Evolutionary conservation across 2,888 invertebrate species (phyloP).

Genomic region (Pseudococcus viburni): DNA sequence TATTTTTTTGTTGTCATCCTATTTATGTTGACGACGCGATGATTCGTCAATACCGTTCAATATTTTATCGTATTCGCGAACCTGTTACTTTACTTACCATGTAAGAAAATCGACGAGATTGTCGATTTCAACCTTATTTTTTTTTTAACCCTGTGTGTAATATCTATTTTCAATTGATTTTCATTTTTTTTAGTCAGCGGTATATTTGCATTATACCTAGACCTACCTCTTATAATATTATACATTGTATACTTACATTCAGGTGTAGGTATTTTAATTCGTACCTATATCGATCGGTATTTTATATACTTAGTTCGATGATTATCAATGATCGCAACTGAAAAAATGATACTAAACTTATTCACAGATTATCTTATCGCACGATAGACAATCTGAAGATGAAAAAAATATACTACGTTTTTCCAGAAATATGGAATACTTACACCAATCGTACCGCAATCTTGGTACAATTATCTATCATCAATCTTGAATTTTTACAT

Average conservation of each 20-base stretch:
- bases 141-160: constrained; percentile 2
- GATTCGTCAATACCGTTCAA: neutral
- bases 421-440: neutral
- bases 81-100: neutral
- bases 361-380: neutral
- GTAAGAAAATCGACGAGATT: neutral
- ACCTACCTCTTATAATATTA: neutral
- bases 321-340: neutral
- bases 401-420: neutral
- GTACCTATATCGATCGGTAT: neutral
- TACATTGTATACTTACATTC: neutral
- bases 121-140: neutral
- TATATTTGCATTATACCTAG: neutral
- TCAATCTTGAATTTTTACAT: neutral
- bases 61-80: neutral
- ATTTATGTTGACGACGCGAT: neutral
- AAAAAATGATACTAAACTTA: constrained; percentile 19
- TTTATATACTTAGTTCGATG: too few species aligned
- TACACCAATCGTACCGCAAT: neutral
- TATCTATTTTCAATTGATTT: neutral
- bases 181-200: neutral
- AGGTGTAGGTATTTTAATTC: neutral
- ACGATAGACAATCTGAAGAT: neutral
- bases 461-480: neutral
- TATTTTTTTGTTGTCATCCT: neutral